Evolutionary conservation across 2,888 invertebrate species (phyloP).

Genomic region (Xestia rhomboidea): DNA sequence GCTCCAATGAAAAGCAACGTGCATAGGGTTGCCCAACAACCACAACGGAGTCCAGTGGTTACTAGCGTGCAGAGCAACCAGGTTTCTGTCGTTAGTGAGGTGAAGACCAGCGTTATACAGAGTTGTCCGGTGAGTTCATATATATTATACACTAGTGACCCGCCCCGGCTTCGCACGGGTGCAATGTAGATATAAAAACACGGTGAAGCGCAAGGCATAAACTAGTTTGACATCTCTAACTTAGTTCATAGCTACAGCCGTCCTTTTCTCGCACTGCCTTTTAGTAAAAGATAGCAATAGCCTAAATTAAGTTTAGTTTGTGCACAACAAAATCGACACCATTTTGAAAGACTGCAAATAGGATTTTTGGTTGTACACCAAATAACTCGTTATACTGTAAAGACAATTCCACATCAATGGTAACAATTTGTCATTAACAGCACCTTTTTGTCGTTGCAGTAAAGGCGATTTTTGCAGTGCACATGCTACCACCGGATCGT

Average conservation of each 20-base stretch:
- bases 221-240: too few species aligned
- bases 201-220: too few species aligned
- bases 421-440: neutral
- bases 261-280: too few species aligned
- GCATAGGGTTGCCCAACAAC: slow-evolving; percentile 81
- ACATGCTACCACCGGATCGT: too few species aligned
- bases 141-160: neutral
- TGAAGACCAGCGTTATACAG: slow-evolving; percentile 80
- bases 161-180: too few species aligned
- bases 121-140: slow-evolving; percentile 72
- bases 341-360: too few species aligned
- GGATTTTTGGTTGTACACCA: neutral
- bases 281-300: too few species aligned
- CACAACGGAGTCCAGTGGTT: slow-evolving; percentile 78
- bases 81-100: slow-evolving; percentile 71
- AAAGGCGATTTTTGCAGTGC: neutral
- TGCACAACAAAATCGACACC: too few species aligned
- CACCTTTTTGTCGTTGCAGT: neutral
- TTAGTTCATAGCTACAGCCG: too few species aligned
- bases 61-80: slow-evolving; percentile 71
- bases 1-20: slow-evolving; percentile 80
- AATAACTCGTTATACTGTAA: neutral
- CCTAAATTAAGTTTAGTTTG: too few species aligned
- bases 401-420: neutral
- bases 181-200: too few species aligned